Conservation (phyloP, 2,888 invertebrate species). For the Mellilla xanthometata region DNA sequence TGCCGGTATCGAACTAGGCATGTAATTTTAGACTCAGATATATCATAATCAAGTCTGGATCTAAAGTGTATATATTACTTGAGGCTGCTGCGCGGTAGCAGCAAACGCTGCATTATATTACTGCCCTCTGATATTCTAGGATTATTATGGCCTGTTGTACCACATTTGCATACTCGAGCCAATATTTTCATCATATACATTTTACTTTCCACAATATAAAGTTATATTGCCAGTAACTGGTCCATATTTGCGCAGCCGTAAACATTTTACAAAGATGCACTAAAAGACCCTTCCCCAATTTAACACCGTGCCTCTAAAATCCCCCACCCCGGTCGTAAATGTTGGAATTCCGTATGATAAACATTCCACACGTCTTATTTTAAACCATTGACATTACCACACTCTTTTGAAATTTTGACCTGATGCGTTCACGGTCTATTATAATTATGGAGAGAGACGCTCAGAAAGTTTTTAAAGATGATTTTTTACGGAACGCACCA, state of each 20-base stretch:
- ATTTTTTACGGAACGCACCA: conserved; percentile 35
- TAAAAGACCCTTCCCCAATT: conserved; percentile 31
- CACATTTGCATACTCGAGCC: conserved; percentile 18
- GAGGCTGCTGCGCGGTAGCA: conserved; percentile 38
- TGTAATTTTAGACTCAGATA: conserved; percentile 37
- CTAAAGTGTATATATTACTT: conserved; percentile 42
- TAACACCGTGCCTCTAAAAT: conserved; percentile 29
- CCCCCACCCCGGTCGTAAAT: conserved; percentile 51
- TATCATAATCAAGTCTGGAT: conserved; percentile 45
- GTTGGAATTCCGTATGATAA: conserved; percentile 53
- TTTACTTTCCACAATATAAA: conserved; percentile 14
- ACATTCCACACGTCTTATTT: conserved; percentile 61
- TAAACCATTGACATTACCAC: conserved; percentile 54
- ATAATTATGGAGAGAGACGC: conserved; percentile 46
- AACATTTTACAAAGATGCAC: conserved; percentile 19
- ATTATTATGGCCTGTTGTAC: conserved; percentile 27
- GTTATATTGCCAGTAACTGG: conserved; percentile 1
- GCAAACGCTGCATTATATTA: conserved; percentile 33
- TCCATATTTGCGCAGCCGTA: conserved; percentile 14
- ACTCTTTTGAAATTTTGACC: conserved; percentile 43
- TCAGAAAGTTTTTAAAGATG: conserved; percentile 36
- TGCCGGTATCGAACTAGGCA: conserved; percentile 27
- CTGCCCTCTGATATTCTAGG: conserved; percentile 23
- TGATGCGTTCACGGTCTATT: conserved; percentile 53
- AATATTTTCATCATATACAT: conserved; percentile 17